Percentiles rank a stretch among this genome's conserved stretches.
Conservation (phyloP, 2,113 vertebrate species). For the Gracilinanus agilis region DNA sequence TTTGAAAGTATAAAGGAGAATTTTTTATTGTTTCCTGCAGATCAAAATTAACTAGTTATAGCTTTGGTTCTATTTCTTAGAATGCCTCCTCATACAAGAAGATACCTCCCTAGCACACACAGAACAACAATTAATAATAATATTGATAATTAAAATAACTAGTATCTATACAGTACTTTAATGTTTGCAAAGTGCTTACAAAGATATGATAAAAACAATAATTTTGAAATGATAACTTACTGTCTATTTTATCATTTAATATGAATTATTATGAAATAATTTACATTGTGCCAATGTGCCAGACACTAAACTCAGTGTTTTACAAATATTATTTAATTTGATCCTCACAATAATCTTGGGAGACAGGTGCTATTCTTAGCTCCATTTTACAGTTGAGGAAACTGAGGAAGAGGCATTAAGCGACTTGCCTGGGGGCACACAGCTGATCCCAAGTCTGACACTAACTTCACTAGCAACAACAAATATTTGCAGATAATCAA, state of each 20-base stretch:
- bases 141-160: neutral
- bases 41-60: neutral
- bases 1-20: neutral
- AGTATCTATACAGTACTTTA: neutral
- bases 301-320: neutral
- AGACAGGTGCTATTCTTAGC: neutral
- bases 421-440: neutral
- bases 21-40: neutral
- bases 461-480: neutral
- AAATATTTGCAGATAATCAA: neutral
- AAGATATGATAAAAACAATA: neutral
- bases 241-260: too few species aligned
- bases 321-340: neutral
- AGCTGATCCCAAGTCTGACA: neutral
- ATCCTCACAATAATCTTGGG: neutral
- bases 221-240: too few species aligned
- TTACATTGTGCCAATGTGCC: neutral
- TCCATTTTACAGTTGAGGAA: neutral
- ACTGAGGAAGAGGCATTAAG: neutral
- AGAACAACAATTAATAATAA: neutral
- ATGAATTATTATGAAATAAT: too few species aligned
- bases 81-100: neutral
- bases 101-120: neutral
- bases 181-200: neutral
- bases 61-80: neutral